Base-by-base conservation (phyloP, 1,140 invertebrate species). In the Drosophila fuyamai region DNA sequence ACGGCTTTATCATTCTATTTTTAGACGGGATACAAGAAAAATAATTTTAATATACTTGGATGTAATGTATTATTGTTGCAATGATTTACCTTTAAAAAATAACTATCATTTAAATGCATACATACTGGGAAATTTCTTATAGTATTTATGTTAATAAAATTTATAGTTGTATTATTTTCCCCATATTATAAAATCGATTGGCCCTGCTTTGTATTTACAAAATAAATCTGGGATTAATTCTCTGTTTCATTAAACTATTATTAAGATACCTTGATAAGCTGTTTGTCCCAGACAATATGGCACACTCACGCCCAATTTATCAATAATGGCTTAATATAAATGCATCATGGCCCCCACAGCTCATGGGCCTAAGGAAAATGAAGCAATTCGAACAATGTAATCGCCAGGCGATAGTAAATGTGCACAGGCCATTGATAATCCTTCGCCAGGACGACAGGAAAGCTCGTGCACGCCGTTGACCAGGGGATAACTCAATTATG, bases 401-500 rank as follows among this genome's bases (percentile, higher is more conserved):
- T 2, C 7, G n/a, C 13, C 18, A n/a, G 50, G 56, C 23, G 35
- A 50, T 18, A 55, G 38, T 38, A 38, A 46, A 23, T 54, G 46
- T 48, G 56, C 16, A 29, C 18, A 60, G 40, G 43, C 48, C 47
- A 78, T 68, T 66, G 74, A 77, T 70, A 75, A 75, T 62, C 74
- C 67, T 38, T 29, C 29, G 58, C 59, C 74, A 77, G 65, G 78
- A 63, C 59, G 29, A 60, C 50, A 66, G 63, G 18, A 48, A 36
- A 44, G 40, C 59, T 46, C 48, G 70, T 57, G 71, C 57, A 62
- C 54, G 54, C 48, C 51, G 38, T 29, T 75, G 77, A 36, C 43
- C 67, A 58, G 48, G 56, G 61, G 54, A 83, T 71, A 79, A 79
- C 79, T 86, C 76, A 88, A 88, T 86, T 86, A 70, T 65, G 59